Base-by-base conservation (phyloP, 2,888 invertebrate genomes). In the Agrochola litura region DNA sequence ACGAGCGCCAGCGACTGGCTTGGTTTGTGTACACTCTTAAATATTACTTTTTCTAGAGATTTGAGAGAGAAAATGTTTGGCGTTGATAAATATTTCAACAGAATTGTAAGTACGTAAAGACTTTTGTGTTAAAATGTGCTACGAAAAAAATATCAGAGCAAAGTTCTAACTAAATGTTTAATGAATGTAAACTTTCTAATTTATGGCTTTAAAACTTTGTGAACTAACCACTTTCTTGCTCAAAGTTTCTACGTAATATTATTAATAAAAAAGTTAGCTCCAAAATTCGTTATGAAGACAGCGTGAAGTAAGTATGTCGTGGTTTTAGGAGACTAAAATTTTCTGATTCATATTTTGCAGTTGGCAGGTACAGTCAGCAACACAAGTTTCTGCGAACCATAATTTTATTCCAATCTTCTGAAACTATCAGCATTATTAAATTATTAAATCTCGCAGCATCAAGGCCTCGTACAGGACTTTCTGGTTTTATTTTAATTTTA, bases 191-290 rank as follows among this genome's bases (percentile, higher is more conserved):
- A 54, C 37, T 66, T 77, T 25, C 2, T 63, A 10, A 68, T 68
- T 56, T 66, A 54, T 43, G 19, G 6, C 25, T 73, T 46, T 37
- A 19, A 73, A 54, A 66, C 49, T 80, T 65, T 46, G 9, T 60
- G 14, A 37, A 16, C 22, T 22, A 16, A 25, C 25, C n/a, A 43
- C 6, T 65, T 64, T 73, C 25, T 73, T 19, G 19, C 25, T 49
- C 10, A 46, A 54, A 66, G 37, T 54, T 78, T 46, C 1, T 49
- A 46, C 22, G 10, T 64, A 10, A 71, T 46, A 46, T 65, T 66
- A 76, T 56, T 76, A 63, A 78, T 76, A 63, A 78, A 63, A 58
- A 66, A 41, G 30, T 58, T 56, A 9, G 25, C 56, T 58, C 6
- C 10, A n/a, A 16, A 56, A 46, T 68, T 77, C 4, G 0, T 61